Evolutionary conservation across 2,797 vertebrate genomes (phyloP), one percentile per base, ranked within the genome.

Genomic region (Dicrostonyx torquatus): DNA sequence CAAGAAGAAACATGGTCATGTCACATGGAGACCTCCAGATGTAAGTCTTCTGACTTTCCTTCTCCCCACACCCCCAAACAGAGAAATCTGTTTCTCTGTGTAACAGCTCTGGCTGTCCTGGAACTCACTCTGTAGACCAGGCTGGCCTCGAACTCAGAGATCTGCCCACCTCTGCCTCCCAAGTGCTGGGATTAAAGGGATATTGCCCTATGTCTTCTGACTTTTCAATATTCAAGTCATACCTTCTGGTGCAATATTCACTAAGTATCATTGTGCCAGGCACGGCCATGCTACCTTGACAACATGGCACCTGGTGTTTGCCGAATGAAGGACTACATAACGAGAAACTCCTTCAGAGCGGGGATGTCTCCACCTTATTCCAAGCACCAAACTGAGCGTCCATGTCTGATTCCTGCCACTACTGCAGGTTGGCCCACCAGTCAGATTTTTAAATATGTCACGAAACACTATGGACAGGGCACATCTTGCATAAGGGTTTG

Each of bases 301-400:
- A 10, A 14, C 1, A 13, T 2, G 48, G 40, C 9, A 31, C 2
- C 43, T 3, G 2, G 48, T 7, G 0, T 26, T 40, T 43, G 72
- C 31, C 0, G 5, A 58, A 53, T 0, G 5, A 50, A 31, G 4
- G 31, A 14, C 3, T 0, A 9, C 11, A 55, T 3, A 24, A 13
- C 6, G 8, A 45, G 43, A 40, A 43, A 9, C 53, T 34, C 31
- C 83, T 76, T 26, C 14, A 58, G 31, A 53, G 53, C 40, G n/a
- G 34, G 37, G 72, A 26, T 8, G 31, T 9, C 1, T 2, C 11
- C 24, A 3, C 72, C 45, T 13, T 20, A 60, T 26, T 18, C 45
- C 26, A 17, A 66, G 31, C 24, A 15, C 43, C n/a, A 58, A n/a
- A 50, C 11, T n/a, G 15, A n/a, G 76, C 53, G 82, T 70, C 62